Percentiles rank a stretch among this genome's conserved stretches.
These are phyloP conservation scores for Staurois parvus DNA, from an alignment of 2,797 vertebrate species.

Conservation along the genomic window DNA sequence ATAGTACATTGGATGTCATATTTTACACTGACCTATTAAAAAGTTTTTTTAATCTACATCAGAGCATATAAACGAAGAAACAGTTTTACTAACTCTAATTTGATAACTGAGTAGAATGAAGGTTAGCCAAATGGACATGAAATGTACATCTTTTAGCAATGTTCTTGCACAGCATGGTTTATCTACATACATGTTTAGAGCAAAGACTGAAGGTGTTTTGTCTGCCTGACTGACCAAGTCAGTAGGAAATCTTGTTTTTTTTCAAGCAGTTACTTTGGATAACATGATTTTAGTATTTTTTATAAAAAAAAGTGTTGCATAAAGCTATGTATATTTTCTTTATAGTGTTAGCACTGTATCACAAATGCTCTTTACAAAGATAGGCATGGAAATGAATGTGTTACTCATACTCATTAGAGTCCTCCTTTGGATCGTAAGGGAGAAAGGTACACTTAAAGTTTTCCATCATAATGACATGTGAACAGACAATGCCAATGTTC, in stretches of 20 bases:
- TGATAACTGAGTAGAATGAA: background rate
- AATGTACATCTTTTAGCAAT: too few species aligned
- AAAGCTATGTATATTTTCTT: slow-evolving; percentile 65
- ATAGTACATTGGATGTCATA: too few species aligned
- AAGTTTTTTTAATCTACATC: too few species aligned
- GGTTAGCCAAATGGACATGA: too few species aligned
- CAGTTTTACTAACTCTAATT: background rate
- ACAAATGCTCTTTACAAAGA: slow-evolving; percentile 62
- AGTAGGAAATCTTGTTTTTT: background rate
- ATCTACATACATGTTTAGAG: too few species aligned
- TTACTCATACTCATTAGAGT: slow-evolving; percentile 66
- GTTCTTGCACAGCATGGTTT: too few species aligned
- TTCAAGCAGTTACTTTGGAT: background rate
- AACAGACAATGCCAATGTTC: slow-evolving; percentile 65
- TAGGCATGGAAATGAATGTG: slow-evolving; percentile 53
- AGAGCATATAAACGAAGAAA: too few species aligned
- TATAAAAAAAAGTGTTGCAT: slow-evolving; percentile 63
- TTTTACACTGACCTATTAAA: too few species aligned
- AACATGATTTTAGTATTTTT: slow-evolving; percentile 59
- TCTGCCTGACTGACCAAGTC: too few species aligned
- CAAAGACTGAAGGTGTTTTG: too few species aligned
- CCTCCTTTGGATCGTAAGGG: slow-evolving; percentile 64
- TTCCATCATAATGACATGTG: slow-evolving; percentile 66
- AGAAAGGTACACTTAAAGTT: slow-evolving; percentile 66
- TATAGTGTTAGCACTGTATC: slow-evolving; percentile 65